Conservation (phyloP, 1,140 invertebrate species). For the Physella acuta region DNA sequence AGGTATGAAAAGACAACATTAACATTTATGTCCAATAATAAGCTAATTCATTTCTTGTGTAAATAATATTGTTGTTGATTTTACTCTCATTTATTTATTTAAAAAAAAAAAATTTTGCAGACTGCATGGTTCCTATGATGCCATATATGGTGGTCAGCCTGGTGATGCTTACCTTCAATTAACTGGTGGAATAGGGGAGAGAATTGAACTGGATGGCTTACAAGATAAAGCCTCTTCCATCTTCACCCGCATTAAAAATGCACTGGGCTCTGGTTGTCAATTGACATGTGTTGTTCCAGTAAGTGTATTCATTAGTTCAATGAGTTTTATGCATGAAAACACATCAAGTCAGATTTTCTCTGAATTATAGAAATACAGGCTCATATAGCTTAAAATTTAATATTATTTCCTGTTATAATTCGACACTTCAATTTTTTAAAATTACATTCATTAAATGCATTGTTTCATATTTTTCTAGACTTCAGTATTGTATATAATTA, state of each 20-base stretch:
- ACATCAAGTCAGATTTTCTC: neutral
- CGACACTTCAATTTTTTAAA: no score
- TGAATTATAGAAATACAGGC: no score
- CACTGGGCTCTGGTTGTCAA: conserved; percentile 34
- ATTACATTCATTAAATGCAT: no score
- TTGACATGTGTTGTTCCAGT: conserved; percentile 46
- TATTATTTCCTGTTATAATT: no score
- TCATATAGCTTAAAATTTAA: no score
- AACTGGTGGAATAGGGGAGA: conserved; percentile 54
- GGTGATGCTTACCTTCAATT: conserved; percentile 52
- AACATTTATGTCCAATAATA: neutral
- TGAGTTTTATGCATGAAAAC: neutral
- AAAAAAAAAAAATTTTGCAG: no score
- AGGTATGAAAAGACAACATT: conserved; percentile 67
- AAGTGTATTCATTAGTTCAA: conserved; percentile 15
- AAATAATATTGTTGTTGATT: neutral
- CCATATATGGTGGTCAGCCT: conserved; percentile 50
- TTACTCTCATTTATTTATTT: neutral
- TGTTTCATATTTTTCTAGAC: no score
- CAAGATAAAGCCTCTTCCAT: conserved; percentile 25
- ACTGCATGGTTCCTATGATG: conserved; percentile 52
- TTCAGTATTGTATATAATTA: no score
- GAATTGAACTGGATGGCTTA: conserved; percentile 35
- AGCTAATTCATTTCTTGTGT: neutral
- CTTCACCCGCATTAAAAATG: conserved; percentile 40